These are phyloP conservation scores for Ahaetulla prasina DNA, from an alignment of 2,113 vertebrate genomes.

Conservation along the genomic window DNA sequence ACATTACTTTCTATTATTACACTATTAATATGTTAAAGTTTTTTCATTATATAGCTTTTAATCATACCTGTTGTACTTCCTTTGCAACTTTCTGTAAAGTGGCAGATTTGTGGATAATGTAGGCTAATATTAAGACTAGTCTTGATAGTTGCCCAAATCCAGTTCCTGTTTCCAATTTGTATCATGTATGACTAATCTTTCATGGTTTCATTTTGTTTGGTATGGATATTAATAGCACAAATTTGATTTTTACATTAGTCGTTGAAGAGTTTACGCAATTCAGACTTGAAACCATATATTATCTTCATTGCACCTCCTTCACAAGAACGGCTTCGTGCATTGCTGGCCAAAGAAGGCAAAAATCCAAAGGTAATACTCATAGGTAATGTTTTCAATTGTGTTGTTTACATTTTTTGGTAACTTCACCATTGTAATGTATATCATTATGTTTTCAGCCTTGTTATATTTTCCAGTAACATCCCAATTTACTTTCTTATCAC, in stretches of 20 bases:
- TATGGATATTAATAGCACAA: constrained; percentile 17
- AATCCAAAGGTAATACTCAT: constrained; percentile 81
- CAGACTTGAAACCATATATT: constrained; percentile 94
- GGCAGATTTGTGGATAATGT: not conserved
- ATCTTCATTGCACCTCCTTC: constrained; percentile 94
- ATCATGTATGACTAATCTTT: not conserved
- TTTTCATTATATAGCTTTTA: not conserved
- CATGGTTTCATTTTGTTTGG: not conserved
- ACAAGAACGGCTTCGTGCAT: constrained; percentile 88
- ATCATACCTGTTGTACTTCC: not conserved
- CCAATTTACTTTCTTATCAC: not conserved
- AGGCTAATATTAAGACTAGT: not conserved
- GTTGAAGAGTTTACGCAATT: constrained; percentile 83
- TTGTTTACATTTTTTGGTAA: not conserved
- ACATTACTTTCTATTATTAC: not conserved
- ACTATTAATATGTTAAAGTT: not conserved
- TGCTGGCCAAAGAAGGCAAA: constrained; percentile 88
- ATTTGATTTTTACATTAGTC: constrained; percentile 71
- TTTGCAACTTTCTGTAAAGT: not conserved
- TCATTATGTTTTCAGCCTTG: not conserved
- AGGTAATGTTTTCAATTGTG: not conserved
- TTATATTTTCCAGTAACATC: not conserved
- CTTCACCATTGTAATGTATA: not conserved
- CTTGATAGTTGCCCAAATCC: not conserved
- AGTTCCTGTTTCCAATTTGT: not conserved